Evolutionary conservation across 2,888 invertebrate species (phyloP).

Genomic region (Sinhomidia bicolor): DNA sequence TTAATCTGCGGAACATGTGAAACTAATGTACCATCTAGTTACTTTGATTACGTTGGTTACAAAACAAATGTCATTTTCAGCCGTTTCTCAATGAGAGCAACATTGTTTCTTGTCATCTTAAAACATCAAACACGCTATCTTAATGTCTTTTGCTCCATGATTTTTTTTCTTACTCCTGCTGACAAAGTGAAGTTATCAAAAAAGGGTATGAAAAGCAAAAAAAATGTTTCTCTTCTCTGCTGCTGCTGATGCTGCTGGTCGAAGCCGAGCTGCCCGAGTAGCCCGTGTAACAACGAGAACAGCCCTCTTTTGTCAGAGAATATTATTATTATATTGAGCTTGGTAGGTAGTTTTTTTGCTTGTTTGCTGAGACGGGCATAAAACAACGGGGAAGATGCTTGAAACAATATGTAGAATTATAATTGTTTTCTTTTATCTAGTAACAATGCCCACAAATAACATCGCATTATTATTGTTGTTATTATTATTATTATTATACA

Average conservation of each 20-base stretch:
- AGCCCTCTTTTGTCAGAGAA: conserved; percentile 65
- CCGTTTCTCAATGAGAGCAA: background rate
- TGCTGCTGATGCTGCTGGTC: background rate
- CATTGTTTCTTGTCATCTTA: background rate
- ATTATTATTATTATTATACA: too few species aligned
- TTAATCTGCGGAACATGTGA: background rate
- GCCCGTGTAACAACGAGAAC: background rate
- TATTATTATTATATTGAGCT: conserved; percentile 51
- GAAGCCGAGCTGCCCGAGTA: conserved; percentile 39
- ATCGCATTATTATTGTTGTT: background rate
- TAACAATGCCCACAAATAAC: conserved; percentile 25
- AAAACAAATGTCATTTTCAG: background rate
- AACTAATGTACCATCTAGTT: background rate
- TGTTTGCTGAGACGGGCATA: background rate
- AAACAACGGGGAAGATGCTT: background rate
- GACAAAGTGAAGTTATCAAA: background rate
- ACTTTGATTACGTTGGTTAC: background rate
- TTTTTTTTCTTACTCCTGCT: background rate
- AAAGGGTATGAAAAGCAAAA: too few species aligned
- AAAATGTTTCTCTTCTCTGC: too few species aligned
- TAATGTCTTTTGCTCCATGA: background rate
- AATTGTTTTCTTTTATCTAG: conserved; percentile 17
- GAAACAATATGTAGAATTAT: conserved; percentile 8
- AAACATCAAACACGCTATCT: background rate
- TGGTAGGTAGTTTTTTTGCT: background rate